phyloP scores from a whole-genome alignment of 2,113 vertebrate genomes.

The Heterochromis multidens region DNA sequence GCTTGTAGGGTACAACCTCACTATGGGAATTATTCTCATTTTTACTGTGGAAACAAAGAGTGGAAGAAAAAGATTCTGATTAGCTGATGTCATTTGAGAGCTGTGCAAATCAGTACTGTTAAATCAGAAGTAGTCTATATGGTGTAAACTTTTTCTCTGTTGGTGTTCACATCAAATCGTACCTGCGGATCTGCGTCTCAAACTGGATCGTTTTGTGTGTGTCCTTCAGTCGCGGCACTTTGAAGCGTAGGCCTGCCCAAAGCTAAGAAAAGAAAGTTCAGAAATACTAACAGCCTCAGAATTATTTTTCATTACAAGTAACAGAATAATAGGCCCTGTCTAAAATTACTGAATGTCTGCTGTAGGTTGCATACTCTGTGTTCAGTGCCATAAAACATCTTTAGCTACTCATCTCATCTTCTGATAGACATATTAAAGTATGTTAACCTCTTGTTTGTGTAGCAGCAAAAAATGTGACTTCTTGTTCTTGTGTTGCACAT shows the following conservation, averaged over 20 bases:
- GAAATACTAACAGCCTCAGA: not conserved
- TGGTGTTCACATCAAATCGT: not conserved
- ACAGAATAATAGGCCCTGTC: not conserved
- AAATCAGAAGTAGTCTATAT: not conserved
- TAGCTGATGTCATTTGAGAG: not conserved
- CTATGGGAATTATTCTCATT: slow-evolving; percentile 92
- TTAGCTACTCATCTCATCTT: too few species aligned
- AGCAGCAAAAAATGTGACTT: not conserved
- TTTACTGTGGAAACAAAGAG: slow-evolving; percentile 77
- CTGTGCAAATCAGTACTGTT: not conserved
- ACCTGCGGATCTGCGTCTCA: slow-evolving; percentile 91
- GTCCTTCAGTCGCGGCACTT: slow-evolving; percentile 83
- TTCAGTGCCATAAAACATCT: too few species aligned
- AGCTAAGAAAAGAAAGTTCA: slow-evolving; percentile 69
- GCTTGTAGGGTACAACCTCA: slow-evolving; percentile 77
- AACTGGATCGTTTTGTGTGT: slow-evolving; percentile 84
- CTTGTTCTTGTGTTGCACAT: not conserved
- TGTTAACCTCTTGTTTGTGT: too few species aligned
- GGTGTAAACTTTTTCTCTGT: not conserved
- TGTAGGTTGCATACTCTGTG: not conserved
- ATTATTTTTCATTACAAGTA: not conserved
- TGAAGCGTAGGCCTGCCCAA: slow-evolving; percentile 87
- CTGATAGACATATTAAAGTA: too few species aligned
- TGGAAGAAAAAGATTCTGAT: not conserved
- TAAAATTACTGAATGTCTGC: not conserved